phyloP scores from a whole-genome alignment of 2,797 vertebrate genomes.

The Pipistrellus pipistrellus region DNA sequence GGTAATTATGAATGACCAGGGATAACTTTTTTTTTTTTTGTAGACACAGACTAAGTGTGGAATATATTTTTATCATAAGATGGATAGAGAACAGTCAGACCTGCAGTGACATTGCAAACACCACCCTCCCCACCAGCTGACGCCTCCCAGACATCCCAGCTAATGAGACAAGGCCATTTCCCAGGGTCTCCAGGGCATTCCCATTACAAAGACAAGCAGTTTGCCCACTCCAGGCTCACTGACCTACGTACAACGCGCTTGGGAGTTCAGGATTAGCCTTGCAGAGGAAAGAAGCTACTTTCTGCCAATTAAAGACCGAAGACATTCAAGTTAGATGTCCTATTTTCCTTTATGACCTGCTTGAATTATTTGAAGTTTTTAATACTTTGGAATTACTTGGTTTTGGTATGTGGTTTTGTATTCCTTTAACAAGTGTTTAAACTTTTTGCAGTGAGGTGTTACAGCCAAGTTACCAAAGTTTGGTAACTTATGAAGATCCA shows the following conservation, averaged over 20 bases:
- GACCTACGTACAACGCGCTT: fast-evolving
- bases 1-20: neutral
- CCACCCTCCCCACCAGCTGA: fast-evolving
- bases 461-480: neutral
- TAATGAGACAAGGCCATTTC: neutral
- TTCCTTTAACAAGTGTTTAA: neutral
- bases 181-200: neutral
- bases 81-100: neutral
- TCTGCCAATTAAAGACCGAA: neutral
- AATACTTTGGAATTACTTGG: neutral
- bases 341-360: neutral
- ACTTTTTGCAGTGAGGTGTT: neutral
- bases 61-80: neutral
- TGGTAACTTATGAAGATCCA: neutral
- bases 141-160: neutral
- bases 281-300: neutral
- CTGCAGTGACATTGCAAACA: neutral
- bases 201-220: neutral
- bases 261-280: neutral
- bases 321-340: neutral
- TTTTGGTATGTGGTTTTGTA: neutral
- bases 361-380: neutral
- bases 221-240: neutral
- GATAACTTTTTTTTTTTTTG: neutral
- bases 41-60: neutral